Evolutionary conservation across 2,797 vertebrate genomes (phyloP), one percentile per base, ranked within the genome.

Genomic region (Sylvia borin): DNA sequence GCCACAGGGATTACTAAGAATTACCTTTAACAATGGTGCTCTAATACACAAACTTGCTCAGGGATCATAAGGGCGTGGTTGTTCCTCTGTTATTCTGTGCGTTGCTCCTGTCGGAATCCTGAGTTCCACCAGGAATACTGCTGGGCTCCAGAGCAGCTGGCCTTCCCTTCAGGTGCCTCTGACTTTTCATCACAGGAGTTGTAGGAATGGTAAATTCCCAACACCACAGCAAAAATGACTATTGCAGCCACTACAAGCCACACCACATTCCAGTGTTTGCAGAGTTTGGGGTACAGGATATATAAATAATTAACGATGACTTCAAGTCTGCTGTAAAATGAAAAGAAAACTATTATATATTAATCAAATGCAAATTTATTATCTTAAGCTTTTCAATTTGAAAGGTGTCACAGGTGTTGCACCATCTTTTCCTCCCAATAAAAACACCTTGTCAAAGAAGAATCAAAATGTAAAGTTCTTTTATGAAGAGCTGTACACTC

Each of bases 261-360:
- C 66, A 98, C 42, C 89, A 98, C 96, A 50, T 98, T 98, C 98
- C 98, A 98, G 92, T 98, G 98, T 91, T 97, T 98, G 92, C 98
- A 97, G 86, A 98, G 83, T 96, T 98, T 98, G 92, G 98, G 98
- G 90, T 97, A 98, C 85, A 98, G 94, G 97, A 98, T 97, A 92
- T 98, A 97, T 95, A 98, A 91, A 94, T 98, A 98, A 87, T 97
- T 97, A 88, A 98, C 61, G 95, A 98, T 45, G 89, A 98, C 98
- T 97, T 98, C 98, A 97, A 98, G 95, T 98, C 98, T 98, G 97
- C 98, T 98, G 98, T 85, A 97, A 98, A 96, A 94, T 62, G 38
- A 92, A 97, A 96, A 96, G 64, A 89, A 92, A 65, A 62, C 26
- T 53, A 54, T 96, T 75, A 83, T 5, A 53, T n/a, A 67, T 87